A percentile compares a stretch with the other conserved stretches of the same genome.
These are phyloP conservation scores for Malacoraja senta DNA, from an alignment of 2,797 vertebrate genomes.

Conservation along the genomic window DNA sequence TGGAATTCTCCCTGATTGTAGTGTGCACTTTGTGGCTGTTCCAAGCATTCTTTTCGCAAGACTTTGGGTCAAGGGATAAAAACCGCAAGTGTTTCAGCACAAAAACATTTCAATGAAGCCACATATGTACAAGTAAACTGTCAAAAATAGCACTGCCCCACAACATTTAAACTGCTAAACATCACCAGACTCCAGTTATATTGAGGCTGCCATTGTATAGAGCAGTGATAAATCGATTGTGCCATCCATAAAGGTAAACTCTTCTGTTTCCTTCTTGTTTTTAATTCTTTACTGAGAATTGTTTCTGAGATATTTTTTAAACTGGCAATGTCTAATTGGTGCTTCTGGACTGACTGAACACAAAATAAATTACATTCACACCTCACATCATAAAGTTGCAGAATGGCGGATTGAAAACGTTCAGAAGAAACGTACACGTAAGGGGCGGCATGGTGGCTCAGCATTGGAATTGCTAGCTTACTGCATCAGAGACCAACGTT, in stretches of 20 bases:
- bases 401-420: no score
- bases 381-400: no score
- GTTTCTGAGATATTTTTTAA: neutral
- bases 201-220: neutral
- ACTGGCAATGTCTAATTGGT: neutral
- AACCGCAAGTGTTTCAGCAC: neutral
- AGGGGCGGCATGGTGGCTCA: no score
- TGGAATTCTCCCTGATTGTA: neutral
- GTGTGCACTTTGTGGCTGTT: neutral
- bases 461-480: no score
- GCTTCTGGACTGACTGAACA: neutral
- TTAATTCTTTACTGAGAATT: neutral
- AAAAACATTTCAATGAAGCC: neutral
- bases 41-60: neutral
- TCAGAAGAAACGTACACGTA: no score
- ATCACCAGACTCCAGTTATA: neutral
- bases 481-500: no score
- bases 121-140: neutral
- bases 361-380: neutral
- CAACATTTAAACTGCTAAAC: no score
- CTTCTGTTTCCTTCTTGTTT: neutral
- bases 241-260: neutral
- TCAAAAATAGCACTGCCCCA: neutral
- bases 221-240: neutral
- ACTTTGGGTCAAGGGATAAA: neutral